phyloP scores from a whole-genome alignment of 2,797 vertebrate genomes.

The Argentina silus region DNA sequence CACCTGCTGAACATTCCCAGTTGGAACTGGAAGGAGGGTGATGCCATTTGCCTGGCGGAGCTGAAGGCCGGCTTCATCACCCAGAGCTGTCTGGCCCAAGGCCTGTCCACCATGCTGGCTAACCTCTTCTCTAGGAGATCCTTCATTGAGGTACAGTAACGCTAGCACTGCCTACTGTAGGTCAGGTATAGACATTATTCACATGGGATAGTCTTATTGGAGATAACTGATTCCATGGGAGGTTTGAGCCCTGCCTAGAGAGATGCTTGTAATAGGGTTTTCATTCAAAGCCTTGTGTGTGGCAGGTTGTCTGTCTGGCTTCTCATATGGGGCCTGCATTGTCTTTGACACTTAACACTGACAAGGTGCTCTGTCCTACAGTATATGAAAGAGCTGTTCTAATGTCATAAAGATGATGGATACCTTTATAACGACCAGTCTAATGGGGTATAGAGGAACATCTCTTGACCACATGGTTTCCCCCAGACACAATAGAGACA shows the following conservation, averaged over 20 bases:
- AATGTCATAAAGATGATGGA: conserved; percentile 76
- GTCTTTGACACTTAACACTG: conserved; percentile 62
- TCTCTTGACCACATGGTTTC: conserved; percentile 73
- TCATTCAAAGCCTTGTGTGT: no score
- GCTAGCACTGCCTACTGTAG: conserved; percentile 33
- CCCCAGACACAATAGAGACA: conserved; percentile 40
- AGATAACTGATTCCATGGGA: conserved; percentile 31
- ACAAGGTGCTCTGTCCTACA: conserved; percentile 67
- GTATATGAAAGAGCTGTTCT: conserved; percentile 70
- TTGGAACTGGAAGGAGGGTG: conserved; percentile 99
- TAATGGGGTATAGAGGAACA: conserved; percentile 68
- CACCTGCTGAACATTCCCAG: conserved; percentile 99
- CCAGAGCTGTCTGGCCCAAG: conserved; percentile 99
- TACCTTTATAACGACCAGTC: conserved; percentile 71
- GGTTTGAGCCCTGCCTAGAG: no score
- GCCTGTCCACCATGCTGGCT: conserved; percentile 99
- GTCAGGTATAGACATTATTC: conserved; percentile 27
- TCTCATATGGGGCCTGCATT: conserved; percentile 75
- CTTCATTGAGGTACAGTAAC: conserved; percentile 93
- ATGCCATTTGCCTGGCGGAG: conserved; percentile 98
- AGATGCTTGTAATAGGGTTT: no score
- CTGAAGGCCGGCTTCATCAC: conserved; percentile 99
- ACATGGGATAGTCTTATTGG: conserved; percentile 56
- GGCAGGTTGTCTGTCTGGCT: conserved; percentile 38
- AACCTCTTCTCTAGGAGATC: conserved; percentile 99